A percentile compares a stretch with the other conserved stretches of the same genome.
phyloP scores from a whole-genome alignment of 2,797 vertebrate species.

The Pipistrellus pygmaeus region DNA sequence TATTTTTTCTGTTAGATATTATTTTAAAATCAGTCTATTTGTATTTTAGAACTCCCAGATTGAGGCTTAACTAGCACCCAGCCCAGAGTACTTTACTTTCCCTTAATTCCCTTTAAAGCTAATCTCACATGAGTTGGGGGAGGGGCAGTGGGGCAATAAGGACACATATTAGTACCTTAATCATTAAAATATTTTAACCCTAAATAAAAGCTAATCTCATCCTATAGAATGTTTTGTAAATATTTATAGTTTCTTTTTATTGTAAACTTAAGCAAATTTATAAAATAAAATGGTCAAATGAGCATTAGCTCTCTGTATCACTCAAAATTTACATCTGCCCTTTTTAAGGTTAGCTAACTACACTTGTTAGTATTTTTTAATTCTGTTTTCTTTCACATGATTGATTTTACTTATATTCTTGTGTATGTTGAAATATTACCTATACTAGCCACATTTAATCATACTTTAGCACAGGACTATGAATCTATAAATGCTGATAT shows the following conservation, averaged over 20 bases:
- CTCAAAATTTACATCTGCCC: constrained; percentile 9
- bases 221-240: not conserved
- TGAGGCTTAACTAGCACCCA: not conserved
- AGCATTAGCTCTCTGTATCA: not conserved
- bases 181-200: too few relatives aligned
- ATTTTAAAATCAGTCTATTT: constrained; percentile 16
- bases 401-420: constrained; percentile 19
- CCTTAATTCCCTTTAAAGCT: not conserved
- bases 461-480: not conserved
- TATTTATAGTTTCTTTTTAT: constrained; percentile 25
- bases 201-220: not conserved
- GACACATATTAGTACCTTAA: too few relatives aligned
- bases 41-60: not conserved
- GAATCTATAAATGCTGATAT: constrained; percentile 9
- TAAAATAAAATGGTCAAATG: constrained; percentile 26
- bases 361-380: not conserved
- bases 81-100: not conserved
- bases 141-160: too few relatives aligned
- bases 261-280: constrained; percentile 20
- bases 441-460: not conserved
- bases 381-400: constrained; percentile 38
- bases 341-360: not conserved
- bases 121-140: not conserved
- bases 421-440: not conserved
- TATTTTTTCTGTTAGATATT: constrained; percentile 23